Conservation (phyloP, 2,888 invertebrate genomes). For the Actias luna region DNA sequence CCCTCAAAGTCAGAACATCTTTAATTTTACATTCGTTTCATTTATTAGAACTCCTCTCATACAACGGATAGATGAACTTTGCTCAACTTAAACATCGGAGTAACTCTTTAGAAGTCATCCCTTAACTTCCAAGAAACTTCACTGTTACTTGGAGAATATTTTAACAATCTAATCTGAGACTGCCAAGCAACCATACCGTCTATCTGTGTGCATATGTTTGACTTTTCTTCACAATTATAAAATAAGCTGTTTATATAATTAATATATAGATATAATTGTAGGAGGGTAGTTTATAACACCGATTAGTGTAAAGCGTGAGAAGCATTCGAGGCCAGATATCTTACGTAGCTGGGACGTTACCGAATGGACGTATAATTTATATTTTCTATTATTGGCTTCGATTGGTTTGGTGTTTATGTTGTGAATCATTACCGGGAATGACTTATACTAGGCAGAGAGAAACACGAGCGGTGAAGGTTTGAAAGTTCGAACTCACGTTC, state of each 20-base stretch:
- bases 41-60: not conserved
- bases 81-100: not conserved
- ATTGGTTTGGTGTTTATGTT: too few relatives aligned
- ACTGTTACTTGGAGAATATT: not conserved
- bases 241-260: not conserved
- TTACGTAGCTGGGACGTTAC: too few relatives aligned
- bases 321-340: too few relatives aligned
- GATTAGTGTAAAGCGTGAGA: too few relatives aligned
- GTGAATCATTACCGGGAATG: too few relatives aligned
- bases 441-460: too few relatives aligned
- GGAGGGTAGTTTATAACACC: too few relatives aligned
- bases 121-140: not conserved
- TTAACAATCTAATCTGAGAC: constrained; percentile 3
- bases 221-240: not conserved
- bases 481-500: too few relatives aligned
- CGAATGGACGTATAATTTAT: too few relatives aligned
- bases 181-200: not conserved
- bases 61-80: not conserved
- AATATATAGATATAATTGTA: too few relatives aligned
- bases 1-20: not conserved
- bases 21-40: not conserved
- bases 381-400: too few relatives aligned
- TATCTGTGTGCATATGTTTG: not conserved
- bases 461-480: too few relatives aligned
- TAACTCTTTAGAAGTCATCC: not conserved